Percentiles rank a stretch among this genome's conserved stretches.
These are phyloP conservation scores for Melipona beecheii DNA, from an alignment of 2,888 invertebrate species.

Conservation along the genomic window DNA sequence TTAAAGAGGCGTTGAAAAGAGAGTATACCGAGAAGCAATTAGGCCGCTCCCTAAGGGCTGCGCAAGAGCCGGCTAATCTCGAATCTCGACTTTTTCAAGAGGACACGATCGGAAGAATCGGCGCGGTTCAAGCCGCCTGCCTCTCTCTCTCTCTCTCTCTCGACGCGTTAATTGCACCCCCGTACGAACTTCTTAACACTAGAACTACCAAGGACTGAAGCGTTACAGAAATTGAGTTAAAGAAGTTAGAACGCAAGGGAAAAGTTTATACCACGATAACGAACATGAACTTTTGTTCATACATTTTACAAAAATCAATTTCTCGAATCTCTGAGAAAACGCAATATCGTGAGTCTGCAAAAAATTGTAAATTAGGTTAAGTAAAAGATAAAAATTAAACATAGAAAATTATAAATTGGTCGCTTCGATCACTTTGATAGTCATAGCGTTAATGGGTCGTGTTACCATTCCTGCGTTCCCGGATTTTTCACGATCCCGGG, in stretches of 20 bases:
- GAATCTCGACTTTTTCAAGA: conserved; percentile 47
- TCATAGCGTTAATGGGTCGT: neutral
- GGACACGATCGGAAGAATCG: conserved; percentile 28
- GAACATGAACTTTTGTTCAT: too few species aligned
- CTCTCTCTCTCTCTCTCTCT: neutral
- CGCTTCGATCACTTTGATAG: too few species aligned
- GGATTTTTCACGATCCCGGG: neutral
- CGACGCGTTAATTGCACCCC: conserved; percentile 6
- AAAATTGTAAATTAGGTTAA: too few species aligned
- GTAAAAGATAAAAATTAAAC: too few species aligned
- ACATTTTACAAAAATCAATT: too few species aligned
- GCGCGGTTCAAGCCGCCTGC: neutral
- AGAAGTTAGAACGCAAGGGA: too few species aligned
- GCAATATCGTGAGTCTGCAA: too few species aligned
- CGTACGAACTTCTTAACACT: neutral
- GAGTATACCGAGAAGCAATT: conserved; percentile 58
- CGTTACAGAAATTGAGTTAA: too few species aligned
- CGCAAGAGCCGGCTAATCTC: conserved; percentile 44
- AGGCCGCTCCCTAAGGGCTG: conserved; percentile 49
- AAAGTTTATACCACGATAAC: too few species aligned
- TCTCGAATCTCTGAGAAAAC: too few species aligned
- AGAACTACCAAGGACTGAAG: too few species aligned
- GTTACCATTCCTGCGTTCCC: neutral
- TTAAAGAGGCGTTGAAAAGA: conserved; percentile 54
- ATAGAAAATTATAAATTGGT: too few species aligned